Base-by-base conservation (phyloP, 2,113 vertebrate genomes). In the Neogobius melanostomus region DNA sequence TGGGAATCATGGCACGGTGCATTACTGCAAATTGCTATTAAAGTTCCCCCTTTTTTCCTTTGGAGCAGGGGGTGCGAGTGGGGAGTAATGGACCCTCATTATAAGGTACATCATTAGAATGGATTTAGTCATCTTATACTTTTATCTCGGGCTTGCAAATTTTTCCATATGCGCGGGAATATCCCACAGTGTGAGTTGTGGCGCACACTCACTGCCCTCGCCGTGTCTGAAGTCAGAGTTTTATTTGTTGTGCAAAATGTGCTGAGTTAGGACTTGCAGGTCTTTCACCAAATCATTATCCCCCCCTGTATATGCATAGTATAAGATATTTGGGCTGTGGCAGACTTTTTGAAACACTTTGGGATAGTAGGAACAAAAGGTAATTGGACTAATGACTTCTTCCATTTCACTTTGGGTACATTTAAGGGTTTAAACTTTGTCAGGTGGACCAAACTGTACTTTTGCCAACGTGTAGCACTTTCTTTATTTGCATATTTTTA, bases 1-100 rank as follows among this genome's bases (percentile, higher is more conserved):
- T 86, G 90, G 90, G 94, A 95, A 94, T 93, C 93, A 94, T 91
- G 91, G 93, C 66, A 88, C 68, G 75, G 84, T 85, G 88, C 90
- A 91, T 92, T 91, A 91, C 88, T 88, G 91, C 91, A 95, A 93
- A 95, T 92, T 88, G 90, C 91, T 91, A 93, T 91, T 92, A 92
- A 94, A 91, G 78, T 92, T 90, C 83, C 78, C 53, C 53, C 56
- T 12, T 82, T 88, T 87, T 79, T 65, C 76, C 75, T 74, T 63
- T 67, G 68, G 80, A 76, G 79, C 82, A 84, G 36, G 61, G 68
- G 79, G 85, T 81, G 77, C 77, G 81, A 74, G 75, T 69, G 69
- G 68, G 82, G 86, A 86, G 89, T 91, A 92, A 93, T 92, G 89
- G 89, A 90, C 83, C 84, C 86, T 87, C 80, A 83, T 91, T 89